Conservation (phyloP, 2,113 vertebrate species). For the Fukomys damarensis region DNA sequence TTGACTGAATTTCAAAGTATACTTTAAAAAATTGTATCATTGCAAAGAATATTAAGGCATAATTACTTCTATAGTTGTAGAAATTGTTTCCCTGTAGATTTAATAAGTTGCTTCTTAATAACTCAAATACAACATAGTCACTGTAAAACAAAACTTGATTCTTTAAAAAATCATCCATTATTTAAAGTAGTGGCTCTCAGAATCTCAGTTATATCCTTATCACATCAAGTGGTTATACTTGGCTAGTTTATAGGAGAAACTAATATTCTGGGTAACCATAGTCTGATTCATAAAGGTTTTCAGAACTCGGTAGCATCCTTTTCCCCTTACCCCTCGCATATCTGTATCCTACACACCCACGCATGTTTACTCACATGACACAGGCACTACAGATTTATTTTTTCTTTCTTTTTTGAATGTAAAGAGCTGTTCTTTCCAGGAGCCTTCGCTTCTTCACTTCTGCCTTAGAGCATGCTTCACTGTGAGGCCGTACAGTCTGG, state of each 20-base stretch:
- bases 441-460: neutral
- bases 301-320: neutral
- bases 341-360: neutral
- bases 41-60: neutral
- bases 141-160: neutral
- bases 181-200: neutral
- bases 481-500: neutral
- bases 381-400: neutral
- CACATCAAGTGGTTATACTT: neutral
- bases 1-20: neutral
- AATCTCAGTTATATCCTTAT: neutral
- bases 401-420: neutral
- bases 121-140: neutral
- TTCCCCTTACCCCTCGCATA: accelerated
- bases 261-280: neutral
- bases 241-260: neutral
- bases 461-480: neutral
- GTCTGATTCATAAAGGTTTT: neutral
- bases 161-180: neutral
- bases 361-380: accelerated
- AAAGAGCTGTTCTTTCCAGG: neutral
- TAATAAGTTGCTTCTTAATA: neutral
- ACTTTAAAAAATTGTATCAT: neutral
- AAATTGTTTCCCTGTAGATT: conserved; percentile 5
- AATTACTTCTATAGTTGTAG: neutral